Evolutionary conservation across 2,888 invertebrate genomes (phyloP).

Genomic region (Cheiracanthium punctorium): DNA sequence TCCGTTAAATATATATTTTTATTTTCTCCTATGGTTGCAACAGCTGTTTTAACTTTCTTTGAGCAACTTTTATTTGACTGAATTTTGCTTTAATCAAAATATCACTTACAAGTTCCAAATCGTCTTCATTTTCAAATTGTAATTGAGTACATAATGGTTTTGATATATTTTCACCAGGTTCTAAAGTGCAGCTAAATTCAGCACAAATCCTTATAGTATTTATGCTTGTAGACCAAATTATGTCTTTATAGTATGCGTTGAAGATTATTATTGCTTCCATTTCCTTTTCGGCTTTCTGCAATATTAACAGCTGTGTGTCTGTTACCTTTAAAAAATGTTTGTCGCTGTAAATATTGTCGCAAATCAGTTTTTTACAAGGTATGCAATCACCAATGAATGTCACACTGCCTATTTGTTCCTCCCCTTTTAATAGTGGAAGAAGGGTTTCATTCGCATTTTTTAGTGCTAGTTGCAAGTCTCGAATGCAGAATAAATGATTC

Average conservation of each 20-base stretch:
- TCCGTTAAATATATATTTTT: too few relatives aligned
- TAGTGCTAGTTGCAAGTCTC: background rate
- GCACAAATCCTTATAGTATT: background rate
- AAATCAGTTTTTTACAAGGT: slow-evolving; percentile 9
- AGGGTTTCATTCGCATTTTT: slow-evolving; percentile 19
- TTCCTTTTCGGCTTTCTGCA: background rate
- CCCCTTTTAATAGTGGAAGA: slow-evolving; percentile 9
- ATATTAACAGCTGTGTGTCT: slow-evolving; percentile 28
- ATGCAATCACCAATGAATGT: background rate
- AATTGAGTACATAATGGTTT: background rate
- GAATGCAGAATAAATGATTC: slow-evolving; percentile 9
- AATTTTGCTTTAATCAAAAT: background rate
- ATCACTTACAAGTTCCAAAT: background rate
- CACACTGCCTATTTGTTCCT: slow-evolving; percentile 11
- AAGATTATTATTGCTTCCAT: slow-evolving; percentile 11
- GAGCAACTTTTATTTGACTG: background rate
- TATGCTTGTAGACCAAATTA: slow-evolving; percentile 6
- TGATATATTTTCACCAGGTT: background rate
- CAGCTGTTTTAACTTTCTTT: background rate
- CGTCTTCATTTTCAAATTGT: background rate
- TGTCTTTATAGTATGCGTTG: slow-evolving; percentile 37
- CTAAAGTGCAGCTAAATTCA: background rate
- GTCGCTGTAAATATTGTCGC: background rate
- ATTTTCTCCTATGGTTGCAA: too few relatives aligned
- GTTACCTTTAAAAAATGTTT: slow-evolving; percentile 21